phyloP scores from a whole-genome alignment of 2,113 vertebrate genomes.

The Atrichornis clamosus region DNA sequence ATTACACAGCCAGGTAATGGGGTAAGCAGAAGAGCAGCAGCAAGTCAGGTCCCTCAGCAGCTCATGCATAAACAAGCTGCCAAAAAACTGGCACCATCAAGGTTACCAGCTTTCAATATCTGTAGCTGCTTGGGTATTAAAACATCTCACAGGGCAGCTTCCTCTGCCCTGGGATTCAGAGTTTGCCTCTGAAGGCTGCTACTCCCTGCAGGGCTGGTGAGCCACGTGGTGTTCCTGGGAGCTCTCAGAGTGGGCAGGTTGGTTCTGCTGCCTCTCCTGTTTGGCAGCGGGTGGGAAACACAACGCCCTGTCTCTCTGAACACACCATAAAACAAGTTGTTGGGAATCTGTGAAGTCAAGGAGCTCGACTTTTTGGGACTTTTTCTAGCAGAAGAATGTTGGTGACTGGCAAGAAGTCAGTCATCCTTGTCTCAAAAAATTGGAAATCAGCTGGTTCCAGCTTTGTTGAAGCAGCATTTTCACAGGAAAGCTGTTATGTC shows the following conservation, averaged over 20 bases:
- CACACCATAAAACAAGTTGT: neutral
- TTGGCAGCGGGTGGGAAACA: neutral
- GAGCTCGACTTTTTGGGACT: neutral
- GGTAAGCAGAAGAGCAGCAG: neutral
- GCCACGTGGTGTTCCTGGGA: neutral
- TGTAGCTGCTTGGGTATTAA: neutral
- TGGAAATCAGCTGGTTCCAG: neutral
- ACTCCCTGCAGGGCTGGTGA: accelerated
- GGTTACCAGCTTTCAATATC: neutral
- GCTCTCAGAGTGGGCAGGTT: too few species aligned
- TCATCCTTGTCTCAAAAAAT: neutral
- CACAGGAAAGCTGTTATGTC: neutral
- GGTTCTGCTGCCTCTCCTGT: neutral
- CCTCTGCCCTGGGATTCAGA: neutral
- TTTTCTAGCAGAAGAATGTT: accelerated
- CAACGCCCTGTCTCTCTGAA: neutral
- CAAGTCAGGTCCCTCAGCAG: neutral
- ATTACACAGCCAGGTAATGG: neutral
- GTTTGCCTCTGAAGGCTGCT: neutral
- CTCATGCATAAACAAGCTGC: neutral
- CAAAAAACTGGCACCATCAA: neutral
- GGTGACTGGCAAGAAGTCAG: neutral
- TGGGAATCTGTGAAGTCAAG: neutral
- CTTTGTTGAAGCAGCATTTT: neutral
- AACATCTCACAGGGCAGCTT: neutral